These are phyloP conservation scores for Atherinosoma microstoma DNA, from an alignment of 2,797 vertebrate species.

Conservation along the genomic window DNA sequence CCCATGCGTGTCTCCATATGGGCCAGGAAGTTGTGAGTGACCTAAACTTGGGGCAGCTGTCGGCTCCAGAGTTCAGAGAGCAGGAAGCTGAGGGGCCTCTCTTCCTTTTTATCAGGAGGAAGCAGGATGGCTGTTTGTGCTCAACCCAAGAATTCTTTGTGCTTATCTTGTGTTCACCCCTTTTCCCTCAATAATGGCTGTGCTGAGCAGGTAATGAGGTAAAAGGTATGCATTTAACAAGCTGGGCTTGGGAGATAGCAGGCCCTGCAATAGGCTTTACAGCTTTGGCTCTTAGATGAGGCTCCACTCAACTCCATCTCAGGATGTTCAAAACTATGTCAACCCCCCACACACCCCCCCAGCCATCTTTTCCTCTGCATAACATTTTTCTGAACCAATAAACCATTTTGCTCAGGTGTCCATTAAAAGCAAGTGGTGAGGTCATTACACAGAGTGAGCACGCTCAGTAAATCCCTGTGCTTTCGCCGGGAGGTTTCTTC, in stretches of 20 bases:
- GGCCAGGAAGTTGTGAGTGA: conserved; percentile 66
- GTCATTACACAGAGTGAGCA: conserved; percentile 61
- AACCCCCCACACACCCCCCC: conserved; percentile 40
- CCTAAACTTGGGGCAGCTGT: conserved; percentile 62
- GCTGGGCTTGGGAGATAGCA: conserved; percentile 76
- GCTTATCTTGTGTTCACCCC: conserved; percentile 76
- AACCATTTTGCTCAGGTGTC: conserved; percentile 71
- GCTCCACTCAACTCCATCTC: conserved; percentile 48
- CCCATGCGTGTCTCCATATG: conserved; percentile 37
- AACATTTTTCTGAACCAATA: conserved; percentile 66
- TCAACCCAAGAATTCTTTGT: conserved; percentile 73
- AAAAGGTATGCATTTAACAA: conserved; percentile 78
- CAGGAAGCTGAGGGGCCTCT: conserved; percentile 71
- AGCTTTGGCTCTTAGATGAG: conserved; percentile 51
- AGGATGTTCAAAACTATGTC: conserved; percentile 57
- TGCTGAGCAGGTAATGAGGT: conserved; percentile 76
- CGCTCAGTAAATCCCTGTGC: conserved; percentile 62
- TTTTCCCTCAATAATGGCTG: conserved; percentile 75
- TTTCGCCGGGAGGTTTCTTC: conserved; percentile 58
- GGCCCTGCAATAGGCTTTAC: conserved; percentile 42
- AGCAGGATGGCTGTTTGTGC: conserved; percentile 79
- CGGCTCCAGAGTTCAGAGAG: conserved; percentile 50
- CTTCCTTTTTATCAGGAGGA: conserved; percentile 83
- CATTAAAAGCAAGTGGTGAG: conserved; percentile 64
- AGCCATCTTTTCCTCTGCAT: conserved; percentile 50